Percentiles rank a stretch among this genome's conserved stretches.
These are phyloP conservation scores for Dryobates pubescens DNA, from an alignment of 2,797 vertebrate species.

Conservation along the genomic window DNA sequence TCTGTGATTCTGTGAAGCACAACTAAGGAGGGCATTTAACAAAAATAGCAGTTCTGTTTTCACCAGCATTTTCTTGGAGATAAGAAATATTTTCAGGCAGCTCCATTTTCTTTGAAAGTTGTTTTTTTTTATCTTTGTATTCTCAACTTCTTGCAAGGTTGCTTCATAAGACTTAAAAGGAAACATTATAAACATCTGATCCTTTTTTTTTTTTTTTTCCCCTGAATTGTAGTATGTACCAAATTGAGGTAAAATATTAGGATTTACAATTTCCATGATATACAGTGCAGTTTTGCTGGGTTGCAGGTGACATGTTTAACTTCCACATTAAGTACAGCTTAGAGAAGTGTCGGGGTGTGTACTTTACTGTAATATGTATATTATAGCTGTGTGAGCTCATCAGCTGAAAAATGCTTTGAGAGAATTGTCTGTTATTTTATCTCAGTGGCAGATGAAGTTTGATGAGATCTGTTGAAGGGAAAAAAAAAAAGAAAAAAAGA, in stretches of 20 bases:
- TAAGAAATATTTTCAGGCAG: background rate
- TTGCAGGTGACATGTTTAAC: background rate
- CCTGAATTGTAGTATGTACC: background rate
- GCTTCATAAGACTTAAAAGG: background rate
- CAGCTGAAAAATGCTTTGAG: constrained; percentile 6
- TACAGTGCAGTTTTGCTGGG: background rate
- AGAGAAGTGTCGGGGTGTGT: background rate
- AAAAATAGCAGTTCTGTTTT: background rate
- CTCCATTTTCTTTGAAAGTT: background rate
- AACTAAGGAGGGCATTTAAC: background rate
- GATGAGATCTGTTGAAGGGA: constrained; percentile 31
- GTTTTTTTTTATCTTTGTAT: background rate
- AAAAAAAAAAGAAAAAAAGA: background rate
- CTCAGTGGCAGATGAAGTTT: constrained; percentile 24
- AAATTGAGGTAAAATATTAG: background rate
- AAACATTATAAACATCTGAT: background rate
- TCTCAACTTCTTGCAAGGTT: background rate
- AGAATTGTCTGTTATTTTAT: constrained; percentile 33
- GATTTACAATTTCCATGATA: background rate
- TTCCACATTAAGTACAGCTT: background rate
- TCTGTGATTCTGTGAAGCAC: background rate
- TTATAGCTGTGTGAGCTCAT: background rate
- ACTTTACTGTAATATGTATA: background rate
- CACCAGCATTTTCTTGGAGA: background rate
- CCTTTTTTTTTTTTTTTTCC: background rate